Percentiles rank a stretch among this genome's conserved stretches.
phyloP scores from a whole-genome alignment of 2,888 invertebrate species.

The Magallana nippona region DNA sequence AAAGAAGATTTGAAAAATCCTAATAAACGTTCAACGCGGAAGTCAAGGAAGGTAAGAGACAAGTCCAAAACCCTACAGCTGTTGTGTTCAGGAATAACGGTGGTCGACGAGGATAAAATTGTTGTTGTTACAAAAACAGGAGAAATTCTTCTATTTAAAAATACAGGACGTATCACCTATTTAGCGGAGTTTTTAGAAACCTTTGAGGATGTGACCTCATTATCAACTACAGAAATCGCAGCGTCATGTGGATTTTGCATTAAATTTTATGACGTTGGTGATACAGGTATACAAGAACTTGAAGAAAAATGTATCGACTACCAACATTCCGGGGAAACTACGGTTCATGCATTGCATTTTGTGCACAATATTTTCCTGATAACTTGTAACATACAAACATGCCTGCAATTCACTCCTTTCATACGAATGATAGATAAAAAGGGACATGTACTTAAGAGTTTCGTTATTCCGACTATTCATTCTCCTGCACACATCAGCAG shows the following conservation, averaged over 20 bases:
- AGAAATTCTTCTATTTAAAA: not conserved
- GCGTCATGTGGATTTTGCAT: constrained; percentile 14
- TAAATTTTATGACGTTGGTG: not conserved
- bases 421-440: not conserved
- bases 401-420: not conserved
- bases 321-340: constrained; percentile 2
- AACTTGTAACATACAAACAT: constrained; percentile 5
- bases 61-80: not conserved
- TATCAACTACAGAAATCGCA: constrained; percentile 7
- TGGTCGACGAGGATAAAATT: not conserved
- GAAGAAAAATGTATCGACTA: constrained; percentile 19
- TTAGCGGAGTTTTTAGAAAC: not conserved
- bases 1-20: not conserved
- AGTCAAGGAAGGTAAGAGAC: too few species aligned
- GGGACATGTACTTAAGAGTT: not conserved
- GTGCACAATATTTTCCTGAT: not conserved
- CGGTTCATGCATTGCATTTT: constrained; percentile 12
- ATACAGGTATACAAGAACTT: not conserved
- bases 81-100: not conserved
- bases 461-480: not conserved
- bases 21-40: not conserved
- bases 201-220: constrained; percentile 22
- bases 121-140: constrained; percentile 11
- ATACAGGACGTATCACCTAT: not conserved
- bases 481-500: not conserved